A percentile compares a stretch with the other conserved stretches of the same genome.
Conservation (phyloP, 2,797 vertebrate species). For the Gymnoscopelus braueri region DNA sequence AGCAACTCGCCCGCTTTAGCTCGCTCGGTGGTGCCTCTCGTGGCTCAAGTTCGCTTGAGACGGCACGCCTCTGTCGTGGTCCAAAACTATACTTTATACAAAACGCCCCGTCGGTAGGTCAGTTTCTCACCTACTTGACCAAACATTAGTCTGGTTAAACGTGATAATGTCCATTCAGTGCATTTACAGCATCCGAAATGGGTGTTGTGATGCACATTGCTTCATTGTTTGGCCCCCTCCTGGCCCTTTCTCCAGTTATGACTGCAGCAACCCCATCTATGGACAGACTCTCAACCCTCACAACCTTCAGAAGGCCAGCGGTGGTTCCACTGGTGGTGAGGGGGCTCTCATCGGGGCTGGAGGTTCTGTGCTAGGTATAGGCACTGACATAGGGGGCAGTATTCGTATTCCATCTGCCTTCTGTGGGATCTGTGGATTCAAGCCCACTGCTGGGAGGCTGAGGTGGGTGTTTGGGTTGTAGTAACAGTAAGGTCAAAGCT, state of each 20-base stretch:
- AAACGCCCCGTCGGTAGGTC: no score
- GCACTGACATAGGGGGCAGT: constrained; percentile 80
- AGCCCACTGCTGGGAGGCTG: constrained; percentile 79
- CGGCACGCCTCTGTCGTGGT: no score
- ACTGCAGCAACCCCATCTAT: constrained; percentile 90
- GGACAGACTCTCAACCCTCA: constrained; percentile 87
- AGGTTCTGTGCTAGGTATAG: constrained; percentile 84
- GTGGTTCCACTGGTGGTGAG: constrained; percentile 89
- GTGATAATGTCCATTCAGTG: no score
- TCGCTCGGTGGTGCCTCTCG: no score
- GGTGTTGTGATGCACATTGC: neutral
- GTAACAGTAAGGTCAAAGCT: no score
- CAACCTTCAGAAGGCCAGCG: constrained; percentile 83
- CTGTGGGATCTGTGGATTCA: constrained; percentile 84
- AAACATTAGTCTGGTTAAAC: no score
- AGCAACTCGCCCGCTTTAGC: no score
- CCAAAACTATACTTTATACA: no score
- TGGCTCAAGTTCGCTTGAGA: no score
- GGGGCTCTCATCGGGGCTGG: constrained; percentile 82
- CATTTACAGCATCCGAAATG: no score
- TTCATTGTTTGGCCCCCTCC: neutral
- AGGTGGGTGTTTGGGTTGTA: constrained; percentile 69
- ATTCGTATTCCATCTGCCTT: constrained; percentile 84
- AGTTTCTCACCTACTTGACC: no score
- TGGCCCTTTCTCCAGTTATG: constrained; percentile 80